phyloP scores from a whole-genome alignment of 2,888 invertebrate species.

The Thymelicus sylvestris region DNA sequence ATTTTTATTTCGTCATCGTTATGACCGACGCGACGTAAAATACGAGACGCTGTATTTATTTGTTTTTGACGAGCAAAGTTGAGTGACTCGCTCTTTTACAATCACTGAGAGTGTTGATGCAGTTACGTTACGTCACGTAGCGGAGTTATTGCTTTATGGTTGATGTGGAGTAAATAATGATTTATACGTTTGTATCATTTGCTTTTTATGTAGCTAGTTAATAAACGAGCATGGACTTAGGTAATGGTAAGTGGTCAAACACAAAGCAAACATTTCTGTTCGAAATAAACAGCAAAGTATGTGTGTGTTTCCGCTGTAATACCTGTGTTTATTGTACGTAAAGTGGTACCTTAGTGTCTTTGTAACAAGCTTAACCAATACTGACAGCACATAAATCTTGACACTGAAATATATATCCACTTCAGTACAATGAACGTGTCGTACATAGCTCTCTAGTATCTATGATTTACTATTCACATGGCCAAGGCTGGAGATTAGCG shows the following conservation, averaged over 20 bases:
- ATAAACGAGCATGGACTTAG: no score
- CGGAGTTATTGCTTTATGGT: neutral
- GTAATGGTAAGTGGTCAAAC: no score
- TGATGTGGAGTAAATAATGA: neutral
- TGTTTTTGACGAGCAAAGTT: constrained; percentile 28
- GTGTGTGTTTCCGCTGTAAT: no score
- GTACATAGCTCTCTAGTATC: no score
- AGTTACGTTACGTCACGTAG: neutral
- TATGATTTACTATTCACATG: constrained; percentile 3
- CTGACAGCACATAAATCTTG: neutral
- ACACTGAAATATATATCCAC: constrained; percentile 6
- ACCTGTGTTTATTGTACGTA: neutral
- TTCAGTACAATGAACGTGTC: neutral
- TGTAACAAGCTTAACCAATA: neutral
- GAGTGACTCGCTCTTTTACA: constrained; percentile 17
- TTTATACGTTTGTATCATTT: no score
- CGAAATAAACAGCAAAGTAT: no score
- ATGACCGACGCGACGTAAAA: constrained; percentile 21
- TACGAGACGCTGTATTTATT: constrained; percentile 27
- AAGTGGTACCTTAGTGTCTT: neutral
- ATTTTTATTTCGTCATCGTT: constrained; percentile 32
- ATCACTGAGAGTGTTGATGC: neutral
- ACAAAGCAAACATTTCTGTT: no score
- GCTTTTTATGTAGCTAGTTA: no score
- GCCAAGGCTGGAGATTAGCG: constrained; percentile 8